These are phyloP conservation scores for Pyrgus malvae DNA, from an alignment of 2,888 invertebrate genomes.

Conservation along the genomic window DNA sequence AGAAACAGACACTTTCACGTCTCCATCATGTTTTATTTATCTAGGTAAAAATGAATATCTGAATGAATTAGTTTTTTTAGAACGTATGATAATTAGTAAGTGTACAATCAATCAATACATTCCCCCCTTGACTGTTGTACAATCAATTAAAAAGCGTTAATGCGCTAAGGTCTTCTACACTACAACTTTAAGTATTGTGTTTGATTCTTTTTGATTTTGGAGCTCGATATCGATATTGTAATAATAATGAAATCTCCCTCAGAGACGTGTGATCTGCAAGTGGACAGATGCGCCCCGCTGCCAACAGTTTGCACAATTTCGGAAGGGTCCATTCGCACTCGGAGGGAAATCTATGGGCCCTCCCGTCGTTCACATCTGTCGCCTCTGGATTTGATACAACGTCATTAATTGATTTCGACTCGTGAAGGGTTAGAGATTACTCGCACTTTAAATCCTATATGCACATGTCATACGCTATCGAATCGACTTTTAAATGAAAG, in stretches of 20 bases:
- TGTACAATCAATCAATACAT: too few relatives aligned
- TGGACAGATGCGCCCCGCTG: slow-evolving; percentile 75
- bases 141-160: too few relatives aligned
- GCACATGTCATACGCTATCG: slow-evolving; percentile 46
- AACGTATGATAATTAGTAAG: too few relatives aligned
- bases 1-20: too few relatives aligned
- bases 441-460: slow-evolving; percentile 45
- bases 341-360: slow-evolving; percentile 67
- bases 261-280: slow-evolving; percentile 48
- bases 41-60: too few relatives aligned
- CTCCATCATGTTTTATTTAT: too few relatives aligned
- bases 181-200: too few relatives aligned
- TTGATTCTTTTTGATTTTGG: not conserved
- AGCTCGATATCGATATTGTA: slow-evolving; percentile 30
- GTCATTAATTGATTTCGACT: slow-evolving; percentile 73
- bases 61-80: too few relatives aligned
- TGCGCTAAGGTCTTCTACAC: too few relatives aligned
- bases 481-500: not conserved
- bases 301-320: slow-evolving; percentile 74
- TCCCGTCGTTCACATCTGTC: slow-evolving; percentile 77
- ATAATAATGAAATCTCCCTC: slow-evolving; percentile 31
- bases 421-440: slow-evolving; percentile 64
- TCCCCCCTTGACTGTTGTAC: too few relatives aligned
- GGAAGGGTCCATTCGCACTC: slow-evolving; percentile 59
- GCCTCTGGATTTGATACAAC: slow-evolving; percentile 71